phyloP scores from a whole-genome alignment of 2,113 vertebrate genomes.

The Actinemys pallida region DNA sequence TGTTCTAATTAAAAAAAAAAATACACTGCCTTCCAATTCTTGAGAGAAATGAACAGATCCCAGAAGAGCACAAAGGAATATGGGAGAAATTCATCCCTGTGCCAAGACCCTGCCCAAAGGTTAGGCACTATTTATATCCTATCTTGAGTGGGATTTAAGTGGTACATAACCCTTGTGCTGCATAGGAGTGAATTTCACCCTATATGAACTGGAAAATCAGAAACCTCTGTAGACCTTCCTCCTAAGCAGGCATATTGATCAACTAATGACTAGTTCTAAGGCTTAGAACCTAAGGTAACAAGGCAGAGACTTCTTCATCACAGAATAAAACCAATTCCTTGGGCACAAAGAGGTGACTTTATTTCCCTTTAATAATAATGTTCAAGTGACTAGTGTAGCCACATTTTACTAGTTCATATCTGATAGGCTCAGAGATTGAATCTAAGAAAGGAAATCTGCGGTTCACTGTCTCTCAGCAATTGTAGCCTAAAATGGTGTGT shows the following conservation, averaged over 20 bases:
- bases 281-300: too few species aligned
- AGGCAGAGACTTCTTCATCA: neutral
- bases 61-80: conserved; percentile 71
- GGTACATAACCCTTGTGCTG: conserved; percentile 11
- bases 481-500: conserved; percentile 35
- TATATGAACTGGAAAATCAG: conserved; percentile 55
- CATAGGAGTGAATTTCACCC: neutral
- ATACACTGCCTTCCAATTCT: conserved; percentile 6
- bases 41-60: conserved; percentile 22
- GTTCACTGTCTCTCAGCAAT: conserved; percentile 8
- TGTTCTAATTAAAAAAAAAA: neutral
- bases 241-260: neutral
- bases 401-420: neutral
- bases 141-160: conserved; percentile 62
- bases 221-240: conserved; percentile 18
- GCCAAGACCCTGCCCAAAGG: conserved; percentile 27
- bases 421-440: neutral
- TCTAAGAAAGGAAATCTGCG: neutral
- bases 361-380: fast-evolving
- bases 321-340: neutral
- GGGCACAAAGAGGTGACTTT: fast-evolving
- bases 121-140: conserved; percentile 63
- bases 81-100: conserved; percentile 64
- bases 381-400: neutral
- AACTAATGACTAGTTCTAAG: neutral